phyloP scores from a whole-genome alignment of 2,888 invertebrate species.

The Gryllus longicercus region DNA sequence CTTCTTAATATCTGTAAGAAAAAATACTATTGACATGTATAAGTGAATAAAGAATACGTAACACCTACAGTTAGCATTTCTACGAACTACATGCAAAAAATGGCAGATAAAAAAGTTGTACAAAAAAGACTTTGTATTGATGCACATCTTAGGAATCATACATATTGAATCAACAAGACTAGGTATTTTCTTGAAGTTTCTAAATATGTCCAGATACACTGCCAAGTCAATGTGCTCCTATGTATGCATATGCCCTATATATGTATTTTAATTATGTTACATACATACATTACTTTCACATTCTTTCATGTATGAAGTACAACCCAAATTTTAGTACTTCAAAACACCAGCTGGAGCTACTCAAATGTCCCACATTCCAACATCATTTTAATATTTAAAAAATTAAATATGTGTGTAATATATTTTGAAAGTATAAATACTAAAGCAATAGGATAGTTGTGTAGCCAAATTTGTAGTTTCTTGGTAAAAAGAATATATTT shows the following conservation, averaged over 20 bases:
- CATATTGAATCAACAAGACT: slow-evolving; percentile 29
- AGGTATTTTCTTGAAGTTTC: slow-evolving; percentile 26
- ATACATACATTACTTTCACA: neutral
- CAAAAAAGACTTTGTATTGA: slow-evolving; percentile 31
- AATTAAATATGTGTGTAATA: too few species aligned
- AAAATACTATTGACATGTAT: slow-evolving; percentile 17
- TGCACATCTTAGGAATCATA: slow-evolving; percentile 22
- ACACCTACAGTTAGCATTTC: slow-evolving; percentile 6
- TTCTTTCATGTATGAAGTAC: slow-evolving; percentile 10
- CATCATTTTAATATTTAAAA: too few species aligned
- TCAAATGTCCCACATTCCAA: too few species aligned
- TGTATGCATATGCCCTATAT: neutral
- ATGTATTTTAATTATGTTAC: neutral
- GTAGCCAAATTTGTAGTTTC: too few species aligned
- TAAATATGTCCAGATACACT: slow-evolving; percentile 3
- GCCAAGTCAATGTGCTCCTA: slow-evolving; percentile 4
- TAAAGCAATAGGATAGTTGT: too few species aligned
- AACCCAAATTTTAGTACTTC: neutral
- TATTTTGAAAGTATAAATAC: too few species aligned
- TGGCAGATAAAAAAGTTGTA: slow-evolving; percentile 35
- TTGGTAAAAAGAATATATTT: too few species aligned
- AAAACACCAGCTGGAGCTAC: too few species aligned
- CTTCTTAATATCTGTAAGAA: slow-evolving; percentile 10
- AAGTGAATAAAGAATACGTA: slow-evolving; percentile 17
- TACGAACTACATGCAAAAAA: slow-evolving; percentile 30